Evolutionary conservation across 2,888 invertebrate species (phyloP).

Genomic region (Tanypteryx hageni): DNA sequence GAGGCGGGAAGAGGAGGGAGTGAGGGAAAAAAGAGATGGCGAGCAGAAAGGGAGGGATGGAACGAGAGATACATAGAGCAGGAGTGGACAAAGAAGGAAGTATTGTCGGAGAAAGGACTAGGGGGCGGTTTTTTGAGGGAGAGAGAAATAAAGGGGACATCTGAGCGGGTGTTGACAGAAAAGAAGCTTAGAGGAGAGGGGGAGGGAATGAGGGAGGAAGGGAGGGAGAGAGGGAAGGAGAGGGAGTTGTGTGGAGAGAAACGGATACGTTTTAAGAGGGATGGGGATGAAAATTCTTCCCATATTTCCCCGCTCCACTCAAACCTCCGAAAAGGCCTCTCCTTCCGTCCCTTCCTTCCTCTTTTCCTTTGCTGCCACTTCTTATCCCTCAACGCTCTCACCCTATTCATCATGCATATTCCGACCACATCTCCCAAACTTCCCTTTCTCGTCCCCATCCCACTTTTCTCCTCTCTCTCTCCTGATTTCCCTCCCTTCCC

Average conservation of each 20-base stretch:
- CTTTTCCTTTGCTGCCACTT: neutral
- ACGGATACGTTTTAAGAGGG: neutral
- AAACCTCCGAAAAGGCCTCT: neutral
- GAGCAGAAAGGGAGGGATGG: neutral
- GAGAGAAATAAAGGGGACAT: neutral
- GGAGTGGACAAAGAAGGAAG: neutral
- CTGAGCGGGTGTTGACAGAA: slow-evolving; percentile 17
- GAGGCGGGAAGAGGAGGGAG: neutral
- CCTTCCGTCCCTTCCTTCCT: neutral
- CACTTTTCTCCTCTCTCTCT: no score
- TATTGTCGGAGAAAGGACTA: neutral
- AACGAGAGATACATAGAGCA: neutral
- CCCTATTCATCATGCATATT: slow-evolving; percentile 9
- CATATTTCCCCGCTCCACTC: neutral
- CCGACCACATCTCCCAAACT: neutral
- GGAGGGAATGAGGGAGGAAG: neutral
- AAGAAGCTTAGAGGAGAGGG: neutral
- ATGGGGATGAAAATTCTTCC: neutral
- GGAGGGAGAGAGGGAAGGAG: neutral
- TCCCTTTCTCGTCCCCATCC: neutral
- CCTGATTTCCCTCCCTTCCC: no score
- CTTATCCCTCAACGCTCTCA: neutral
- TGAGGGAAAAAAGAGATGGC: neutral
- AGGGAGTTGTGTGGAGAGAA: neutral
- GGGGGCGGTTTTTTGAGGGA: neutral